These are phyloP conservation scores for Rallus crepitans DNA, from an alignment of 2,797 vertebrate genomes.

Conservation along the genomic window DNA sequence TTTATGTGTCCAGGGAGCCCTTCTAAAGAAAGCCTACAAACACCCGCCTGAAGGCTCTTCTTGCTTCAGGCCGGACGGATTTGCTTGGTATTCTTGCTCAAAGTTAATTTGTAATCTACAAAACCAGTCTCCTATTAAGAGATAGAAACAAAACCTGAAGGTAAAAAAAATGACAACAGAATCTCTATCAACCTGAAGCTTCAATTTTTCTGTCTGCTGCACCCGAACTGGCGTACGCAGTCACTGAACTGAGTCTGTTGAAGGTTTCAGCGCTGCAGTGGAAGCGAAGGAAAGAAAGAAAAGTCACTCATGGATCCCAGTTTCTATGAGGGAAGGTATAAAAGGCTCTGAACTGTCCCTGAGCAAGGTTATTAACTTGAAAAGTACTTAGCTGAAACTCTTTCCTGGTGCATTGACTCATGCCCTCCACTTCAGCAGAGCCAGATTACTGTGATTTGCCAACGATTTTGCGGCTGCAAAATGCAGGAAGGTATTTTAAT, in stretches of 20 bases:
- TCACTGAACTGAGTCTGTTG: background rate
- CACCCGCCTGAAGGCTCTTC: background rate
- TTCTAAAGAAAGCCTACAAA: background rate
- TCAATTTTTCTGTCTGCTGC: background rate
- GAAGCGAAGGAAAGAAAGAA: background rate
- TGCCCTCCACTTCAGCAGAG: slow-evolving; percentile 39
- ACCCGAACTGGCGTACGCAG: background rate
- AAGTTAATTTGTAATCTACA: background rate
- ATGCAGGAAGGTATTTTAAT: slow-evolving; percentile 68
- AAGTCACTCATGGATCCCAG: background rate
- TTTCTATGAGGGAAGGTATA: background rate
- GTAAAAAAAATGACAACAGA: background rate
- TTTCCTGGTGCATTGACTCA: slow-evolving; percentile 42
- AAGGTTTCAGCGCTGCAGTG: background rate
- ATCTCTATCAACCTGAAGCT: background rate
- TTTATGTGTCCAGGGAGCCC: background rate
- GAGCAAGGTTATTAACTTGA: slow-evolving; percentile 10
- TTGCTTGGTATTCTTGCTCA: background rate
- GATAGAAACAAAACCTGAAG: background rate
- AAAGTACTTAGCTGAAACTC: slow-evolving; percentile 36
- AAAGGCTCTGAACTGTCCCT: background rate
- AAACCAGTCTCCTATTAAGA: background rate
- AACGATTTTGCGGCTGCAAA: slow-evolving; percentile 51
- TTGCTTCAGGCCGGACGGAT: background rate
- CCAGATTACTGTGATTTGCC: slow-evolving; percentile 45